Evolutionary conservation across 2,113 vertebrate species (phyloP).

Genomic region (Haplochromis vanheusdeni): DNA sequence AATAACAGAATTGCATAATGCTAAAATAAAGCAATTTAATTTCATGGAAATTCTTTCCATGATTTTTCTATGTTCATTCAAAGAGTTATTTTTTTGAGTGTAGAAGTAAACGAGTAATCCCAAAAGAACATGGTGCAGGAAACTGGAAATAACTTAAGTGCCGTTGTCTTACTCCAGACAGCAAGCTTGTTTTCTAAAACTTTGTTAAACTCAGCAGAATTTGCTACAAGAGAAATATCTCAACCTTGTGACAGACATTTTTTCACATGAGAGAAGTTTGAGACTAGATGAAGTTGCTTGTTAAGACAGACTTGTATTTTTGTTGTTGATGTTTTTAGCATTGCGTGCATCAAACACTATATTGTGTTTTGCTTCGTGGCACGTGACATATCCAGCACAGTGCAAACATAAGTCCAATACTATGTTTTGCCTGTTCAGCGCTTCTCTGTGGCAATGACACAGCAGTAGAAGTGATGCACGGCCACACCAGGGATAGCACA

Average conservation of each 20-base stretch:
- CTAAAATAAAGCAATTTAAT: background rate
- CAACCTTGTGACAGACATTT: background rate
- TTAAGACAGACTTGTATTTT: background rate
- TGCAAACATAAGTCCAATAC: background rate
- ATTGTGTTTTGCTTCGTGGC: background rate
- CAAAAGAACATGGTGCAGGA: background rate
- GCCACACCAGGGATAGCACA: background rate
- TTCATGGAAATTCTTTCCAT: rapidly evolving
- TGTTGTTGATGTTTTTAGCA: background rate
- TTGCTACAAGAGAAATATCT: background rate
- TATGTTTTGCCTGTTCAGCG: constrained; percentile 19
- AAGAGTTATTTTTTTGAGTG: background rate
- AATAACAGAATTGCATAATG: background rate
- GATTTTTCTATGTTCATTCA: background rate
- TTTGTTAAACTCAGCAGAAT: background rate
- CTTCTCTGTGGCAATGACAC: constrained; percentile 15
- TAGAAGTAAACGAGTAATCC: background rate
- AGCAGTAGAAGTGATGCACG: background rate
- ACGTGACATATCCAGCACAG: background rate
- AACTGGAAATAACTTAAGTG: background rate
- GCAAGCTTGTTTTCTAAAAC: background rate
- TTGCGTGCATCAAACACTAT: background rate
- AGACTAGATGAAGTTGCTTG: background rate
- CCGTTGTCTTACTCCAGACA: background rate
- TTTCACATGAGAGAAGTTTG: background rate